Evolutionary conservation across 2,888 invertebrate species (phyloP).

Genomic region (Cataglyphis altisquamis): DNA sequence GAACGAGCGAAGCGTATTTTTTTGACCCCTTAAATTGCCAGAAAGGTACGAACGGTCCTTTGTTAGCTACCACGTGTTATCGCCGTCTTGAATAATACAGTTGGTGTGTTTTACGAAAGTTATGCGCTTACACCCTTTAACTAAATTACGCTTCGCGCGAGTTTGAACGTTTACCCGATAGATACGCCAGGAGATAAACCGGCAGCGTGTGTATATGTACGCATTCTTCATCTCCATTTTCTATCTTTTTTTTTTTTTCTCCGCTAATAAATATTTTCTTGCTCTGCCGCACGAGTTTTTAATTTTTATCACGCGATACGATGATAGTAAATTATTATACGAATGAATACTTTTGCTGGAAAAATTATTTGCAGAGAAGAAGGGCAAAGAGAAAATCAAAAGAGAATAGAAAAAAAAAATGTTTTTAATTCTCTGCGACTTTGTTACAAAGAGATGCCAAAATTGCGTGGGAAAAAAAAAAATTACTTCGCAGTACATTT

Average conservation of each 20-base stretch:
- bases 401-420: not conserved
- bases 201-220: not conserved
- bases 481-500: slow-evolving; percentile 28
- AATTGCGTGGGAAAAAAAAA: slow-evolving; percentile 29
- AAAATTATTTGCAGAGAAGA: not conserved
- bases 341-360: not conserved
- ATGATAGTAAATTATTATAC: not conserved
- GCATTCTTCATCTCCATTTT: not conserved
- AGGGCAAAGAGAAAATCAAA: not conserved
- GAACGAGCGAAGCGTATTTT: slow-evolving; percentile 60
- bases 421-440: not conserved
- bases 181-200: slow-evolving; percentile 45
- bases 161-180: slow-evolving; percentile 55
- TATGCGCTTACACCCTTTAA: slow-evolving; percentile 61
- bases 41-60: slow-evolving; percentile 61
- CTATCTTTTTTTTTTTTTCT: slow-evolving; percentile 18
- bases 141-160: slow-evolving; percentile 61
- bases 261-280: slow-evolving; percentile 59
- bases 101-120: slow-evolving; percentile 50
- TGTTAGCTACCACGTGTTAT: slow-evolving; percentile 61
- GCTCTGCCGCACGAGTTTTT: slow-evolving; percentile 27
- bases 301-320: slow-evolving; percentile 6
- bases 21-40: slow-evolving; percentile 73
- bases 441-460: not conserved
- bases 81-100: slow-evolving; percentile 70